These are phyloP conservation scores for Geopemphigus sp. DNA, from an alignment of 1,140 invertebrate species.

Conservation along the genomic window DNA sequence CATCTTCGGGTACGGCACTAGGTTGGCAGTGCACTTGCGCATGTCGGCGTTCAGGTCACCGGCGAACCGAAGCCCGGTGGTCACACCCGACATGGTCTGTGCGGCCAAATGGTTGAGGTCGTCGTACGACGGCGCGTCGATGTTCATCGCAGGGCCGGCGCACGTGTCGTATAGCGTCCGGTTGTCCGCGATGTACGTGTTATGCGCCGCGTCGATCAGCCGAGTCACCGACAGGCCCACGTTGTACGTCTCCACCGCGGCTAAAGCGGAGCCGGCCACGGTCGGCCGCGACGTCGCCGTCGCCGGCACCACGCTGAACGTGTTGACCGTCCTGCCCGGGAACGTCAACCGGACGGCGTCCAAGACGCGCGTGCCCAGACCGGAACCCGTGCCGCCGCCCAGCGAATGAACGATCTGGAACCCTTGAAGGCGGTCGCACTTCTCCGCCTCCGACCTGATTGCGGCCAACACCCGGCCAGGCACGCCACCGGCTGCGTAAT, in stretches of 20 bases:
- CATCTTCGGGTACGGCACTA: conserved; percentile 59
- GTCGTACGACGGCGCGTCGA: conserved; percentile 62
- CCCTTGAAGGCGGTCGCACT: conserved; percentile 73
- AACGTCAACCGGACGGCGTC: conserved; percentile 63
- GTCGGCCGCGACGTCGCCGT: conserved; percentile 62
- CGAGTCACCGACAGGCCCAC: conserved; percentile 65
- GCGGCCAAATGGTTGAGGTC: conserved; percentile 63
- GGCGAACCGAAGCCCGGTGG: conserved; percentile 65
- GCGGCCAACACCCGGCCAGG: conserved; percentile 66
- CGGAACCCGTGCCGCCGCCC: conserved; percentile 70
- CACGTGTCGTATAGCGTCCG: conserved; percentile 69
- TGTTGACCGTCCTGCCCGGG: conserved; percentile 67
- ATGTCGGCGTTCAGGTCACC: conserved; percentile 68
- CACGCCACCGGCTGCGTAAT: conserved; percentile 80
- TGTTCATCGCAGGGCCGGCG: conserved; percentile 59
- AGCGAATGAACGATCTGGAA: conserved; percentile 73
- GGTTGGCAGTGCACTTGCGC: conserved; percentile 67
- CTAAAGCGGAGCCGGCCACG: too few relatives aligned
- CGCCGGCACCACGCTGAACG: conserved; percentile 74
- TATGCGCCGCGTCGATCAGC: conserved; percentile 65
- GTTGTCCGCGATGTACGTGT: conserved; percentile 65
- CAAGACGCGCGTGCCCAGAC: conserved; percentile 66
- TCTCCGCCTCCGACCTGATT: conserved; percentile 62
- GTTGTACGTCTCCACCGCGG: conserved; percentile 62
- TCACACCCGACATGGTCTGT: conserved; percentile 64